phyloP scores from a whole-genome alignment of 2,113 vertebrate species.

The Osmerus eperlanus region DNA sequence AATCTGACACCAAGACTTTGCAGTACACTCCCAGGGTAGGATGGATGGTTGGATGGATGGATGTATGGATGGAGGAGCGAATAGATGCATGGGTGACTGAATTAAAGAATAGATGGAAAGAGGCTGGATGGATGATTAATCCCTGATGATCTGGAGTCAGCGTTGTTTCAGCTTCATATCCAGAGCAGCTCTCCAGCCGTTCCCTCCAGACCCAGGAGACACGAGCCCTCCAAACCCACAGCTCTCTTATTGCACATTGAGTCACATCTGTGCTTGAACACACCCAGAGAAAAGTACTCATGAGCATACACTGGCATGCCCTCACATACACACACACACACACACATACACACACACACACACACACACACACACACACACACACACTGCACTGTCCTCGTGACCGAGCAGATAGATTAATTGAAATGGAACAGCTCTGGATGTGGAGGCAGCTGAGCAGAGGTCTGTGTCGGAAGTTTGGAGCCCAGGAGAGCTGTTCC shows the following conservation, averaged over 20 bases:
- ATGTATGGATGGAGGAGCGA: constrained; percentile 21
- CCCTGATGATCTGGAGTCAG: neutral
- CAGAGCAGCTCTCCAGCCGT: neutral
- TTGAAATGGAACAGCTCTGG: neutral
- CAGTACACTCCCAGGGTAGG: no score
- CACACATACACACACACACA: neutral
- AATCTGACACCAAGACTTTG: constrained; percentile 44
- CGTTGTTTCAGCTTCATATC: neutral
- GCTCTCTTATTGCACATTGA: neutral
- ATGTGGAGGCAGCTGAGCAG: constrained; percentile 17
- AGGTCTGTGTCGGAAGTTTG: neutral
- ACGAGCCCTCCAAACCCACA: no score
- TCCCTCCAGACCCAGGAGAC: no score
- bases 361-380: neutral
- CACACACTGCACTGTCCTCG: neutral
- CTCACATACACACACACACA: neutral
- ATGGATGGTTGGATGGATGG: constrained; percentile 37
- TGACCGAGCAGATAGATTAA: constrained; percentile 29
- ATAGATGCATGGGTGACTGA: constrained; percentile 25
- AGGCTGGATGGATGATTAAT: neutral
- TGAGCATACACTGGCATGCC: constrained; percentile 2
- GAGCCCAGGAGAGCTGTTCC: constrained; percentile 17
- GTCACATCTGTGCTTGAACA: neutral
- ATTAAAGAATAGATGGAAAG: neutral
- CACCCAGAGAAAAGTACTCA: constrained; percentile 3